Conservation (phyloP, 1,140 invertebrate genomes). For the Orussus abietinus region DNA sequence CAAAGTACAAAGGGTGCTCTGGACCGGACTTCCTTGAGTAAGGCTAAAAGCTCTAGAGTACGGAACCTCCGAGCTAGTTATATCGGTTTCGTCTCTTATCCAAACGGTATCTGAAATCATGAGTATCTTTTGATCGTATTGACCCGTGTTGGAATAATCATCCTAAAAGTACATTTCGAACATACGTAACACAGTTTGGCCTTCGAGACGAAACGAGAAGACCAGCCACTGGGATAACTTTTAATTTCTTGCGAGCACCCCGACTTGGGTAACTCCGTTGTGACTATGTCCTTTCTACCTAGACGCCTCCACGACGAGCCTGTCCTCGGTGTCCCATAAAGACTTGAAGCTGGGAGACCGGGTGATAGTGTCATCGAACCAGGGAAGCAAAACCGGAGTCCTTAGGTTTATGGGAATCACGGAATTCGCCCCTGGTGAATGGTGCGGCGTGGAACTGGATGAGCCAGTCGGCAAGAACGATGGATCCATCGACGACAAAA, state of each 20-base stretch:
- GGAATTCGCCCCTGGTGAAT: slow-evolving; percentile 86
- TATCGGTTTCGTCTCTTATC: no score
- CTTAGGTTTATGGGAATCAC: slow-evolving; percentile 80
- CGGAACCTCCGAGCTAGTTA: no score
- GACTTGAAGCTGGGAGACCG: slow-evolving; percentile 81
- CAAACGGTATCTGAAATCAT: no score
- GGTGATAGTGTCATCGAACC: slow-evolving; percentile 83
- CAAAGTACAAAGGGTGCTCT: slow-evolving; percentile 31
- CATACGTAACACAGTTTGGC: no score
- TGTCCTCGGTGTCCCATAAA: slow-evolving; percentile 52
- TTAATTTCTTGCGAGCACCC: no score
- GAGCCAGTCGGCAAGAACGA: slow-evolving; percentile 94
- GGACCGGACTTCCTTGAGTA: slow-evolving; percentile 48
- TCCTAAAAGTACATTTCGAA: no score
- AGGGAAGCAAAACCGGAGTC: slow-evolving; percentile 84
- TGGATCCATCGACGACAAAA: slow-evolving; percentile 83
- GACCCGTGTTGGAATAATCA: no score
- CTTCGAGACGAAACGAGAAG: no score
- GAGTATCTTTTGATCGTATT: no score
- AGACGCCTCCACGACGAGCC: slow-evolving; percentile 64
- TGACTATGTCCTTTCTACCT: slow-evolving; percentile 30
- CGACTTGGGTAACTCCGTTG: slow-evolving; percentile 17
- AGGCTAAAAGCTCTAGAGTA: slow-evolving; percentile 27
- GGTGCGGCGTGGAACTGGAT: slow-evolving; percentile 94
- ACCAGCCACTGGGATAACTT: no score